Base-by-base conservation (phyloP, 2,113 vertebrate species). In the Elephas maximus region DNA sequence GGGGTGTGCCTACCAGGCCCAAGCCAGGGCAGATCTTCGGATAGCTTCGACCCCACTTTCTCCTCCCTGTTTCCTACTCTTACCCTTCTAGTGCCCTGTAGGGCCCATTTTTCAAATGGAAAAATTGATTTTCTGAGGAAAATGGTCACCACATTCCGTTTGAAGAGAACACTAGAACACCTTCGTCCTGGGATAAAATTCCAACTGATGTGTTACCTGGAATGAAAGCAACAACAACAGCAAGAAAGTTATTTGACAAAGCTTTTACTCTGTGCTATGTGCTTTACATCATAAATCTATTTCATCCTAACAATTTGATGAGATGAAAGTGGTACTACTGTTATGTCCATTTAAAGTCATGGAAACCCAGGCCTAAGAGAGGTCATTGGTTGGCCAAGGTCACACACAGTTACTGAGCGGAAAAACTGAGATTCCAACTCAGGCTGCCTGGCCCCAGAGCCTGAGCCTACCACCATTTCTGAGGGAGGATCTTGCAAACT, bases 401-500 rank as follows among this genome's bases (percentile, higher is more conserved):
- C n/a, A 41, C 24, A n/a, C 28, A 23, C 6, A 69, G 41, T 77
- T 57, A 20, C 23, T 30, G 10, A 41, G 45, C 9, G 14, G 44
- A 82, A 65, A 37, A 76, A 23, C 45, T 91, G 30, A 8, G 4
- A 63, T 53, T 90, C 8, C 8, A 73, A n/a, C 11, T 17, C 33
- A 73, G 26, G 41, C 6, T 10, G 48, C 51, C 37, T 71, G 17
- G 53, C 8, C 8, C 14, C 37, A 48, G 5, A 76, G 17, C 62
- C 76, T 17, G 14, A 33, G 33, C 1, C 0, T 17, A 20, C 90
- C 67, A 26, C 23, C 44, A 0, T 57, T 93, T 93, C 44, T 79
- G 20, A 93, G n/a, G 88, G 26, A 95, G 41, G 20, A 74, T 48
- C 33, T 94, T 89, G 8, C 60, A 86, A 26, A 91, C 44, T 65